Base-by-base conservation (phyloP, 2,888 invertebrate genomes). In the Halictus ligatus region DNA sequence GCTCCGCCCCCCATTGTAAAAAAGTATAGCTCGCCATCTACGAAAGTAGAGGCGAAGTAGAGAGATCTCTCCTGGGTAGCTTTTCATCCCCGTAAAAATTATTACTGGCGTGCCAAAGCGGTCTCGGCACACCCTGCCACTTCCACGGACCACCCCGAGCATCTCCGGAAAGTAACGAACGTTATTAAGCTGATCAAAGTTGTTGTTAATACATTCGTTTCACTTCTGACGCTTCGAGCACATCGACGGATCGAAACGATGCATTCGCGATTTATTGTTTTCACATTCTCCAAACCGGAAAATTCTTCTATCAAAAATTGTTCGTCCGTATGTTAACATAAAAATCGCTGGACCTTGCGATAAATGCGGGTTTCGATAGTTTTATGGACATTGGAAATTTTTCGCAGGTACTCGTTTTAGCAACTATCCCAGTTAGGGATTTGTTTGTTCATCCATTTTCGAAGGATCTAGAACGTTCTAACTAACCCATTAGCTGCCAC, bases 161-260 rank as follows among this genome's bases (percentile, higher is more conserved):
- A 58, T 58, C 58, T 58, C 58, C 1, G 21, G n/a, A 21, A 58
- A 58, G 58, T 12, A 58, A 58, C n/a, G 58, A 58, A 58, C 58
- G 10, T 58, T 58, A 58, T 58, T 58, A 58, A 58, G 58, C n/a
- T n/a, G 58, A 58, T 58, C 58, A 58, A 58, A 58, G 58, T 58
- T 58, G 58, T 58, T 58, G n/a, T n/a, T 58, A 58, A n/a, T 58
- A n/a, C 58, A 12, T 58, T 58, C 58, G n/a, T 58, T 58, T 12
- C 58, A 12, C n/a, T n/a, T 58, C 4, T 21, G 58, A 58, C 58
- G 21, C 10, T 58, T n/a, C 58, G 58, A n/a, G 58, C 2, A 21
- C n/a, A 3, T 2, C n/a, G 21, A 58, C n/a, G 10, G 58, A 10
- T n/a, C 58, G 58, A n/a, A 10, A 58, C n/a, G 58, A 8, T 58